Conservation (phyloP, 2,797 vertebrate species). For the Poecilia wingei region DNA sequence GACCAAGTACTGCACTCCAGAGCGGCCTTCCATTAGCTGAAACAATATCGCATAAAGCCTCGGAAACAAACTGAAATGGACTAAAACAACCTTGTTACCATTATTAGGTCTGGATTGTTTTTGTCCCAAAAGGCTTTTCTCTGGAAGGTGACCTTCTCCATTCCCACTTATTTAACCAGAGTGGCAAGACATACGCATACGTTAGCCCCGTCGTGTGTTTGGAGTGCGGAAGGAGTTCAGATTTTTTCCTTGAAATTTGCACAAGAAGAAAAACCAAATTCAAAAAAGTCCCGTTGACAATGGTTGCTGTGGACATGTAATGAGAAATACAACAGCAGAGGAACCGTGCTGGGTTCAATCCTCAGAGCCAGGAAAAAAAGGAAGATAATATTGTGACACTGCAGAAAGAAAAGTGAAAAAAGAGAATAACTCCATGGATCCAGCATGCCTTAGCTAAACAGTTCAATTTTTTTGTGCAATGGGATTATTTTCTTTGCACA, state of each 20-base stretch:
- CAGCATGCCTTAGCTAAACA: slow-evolving; percentile 4
- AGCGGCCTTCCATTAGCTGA: slow-evolving; percentile 19
- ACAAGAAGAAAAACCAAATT: not conserved
- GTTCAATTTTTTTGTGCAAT: not conserved
- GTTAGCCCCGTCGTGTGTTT: not conserved
- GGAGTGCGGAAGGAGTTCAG: not conserved
- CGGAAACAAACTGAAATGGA: slow-evolving; percentile 26
- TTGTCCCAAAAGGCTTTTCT: slow-evolving; percentile 14
- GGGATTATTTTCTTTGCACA: slow-evolving; percentile 11
- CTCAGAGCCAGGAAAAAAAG: not conserved
- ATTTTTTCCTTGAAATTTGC: not conserved
- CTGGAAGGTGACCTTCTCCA: slow-evolving; percentile 34
- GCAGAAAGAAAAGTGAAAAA: not conserved
- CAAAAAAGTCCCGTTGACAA: not conserved
- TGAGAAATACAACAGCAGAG: not conserved
- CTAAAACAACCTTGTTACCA: slow-evolving; percentile 31
- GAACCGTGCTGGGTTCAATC: not conserved
- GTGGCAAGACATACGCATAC: not conserved
- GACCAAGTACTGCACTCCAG: not conserved
- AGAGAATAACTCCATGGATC: slow-evolving; percentile 1
- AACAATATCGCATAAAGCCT: slow-evolving; percentile 8
- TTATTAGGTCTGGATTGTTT: slow-evolving; percentile 12
- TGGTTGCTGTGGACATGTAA: not conserved
- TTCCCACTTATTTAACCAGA: slow-evolving; percentile 20
- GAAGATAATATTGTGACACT: not conserved